Evolutionary conservation across 23 tunicate genomes (phyloP), one percentile per base, ranked within the genome.

Genomic region (Styela plicata): DNA sequence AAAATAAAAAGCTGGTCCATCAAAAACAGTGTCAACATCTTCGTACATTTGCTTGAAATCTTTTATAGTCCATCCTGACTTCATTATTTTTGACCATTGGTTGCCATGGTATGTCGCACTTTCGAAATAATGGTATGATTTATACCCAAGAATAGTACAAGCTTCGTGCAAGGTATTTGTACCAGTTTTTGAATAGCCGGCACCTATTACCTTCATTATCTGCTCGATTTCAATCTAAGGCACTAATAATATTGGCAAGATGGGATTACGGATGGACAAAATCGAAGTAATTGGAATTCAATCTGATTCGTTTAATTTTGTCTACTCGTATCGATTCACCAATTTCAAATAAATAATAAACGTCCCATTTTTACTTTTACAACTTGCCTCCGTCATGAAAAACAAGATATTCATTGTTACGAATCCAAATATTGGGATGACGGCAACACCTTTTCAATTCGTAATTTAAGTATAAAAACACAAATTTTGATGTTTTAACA

Each of bases 91-190:
- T 17, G 30, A 24, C 70, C 70, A 66, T 66, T 66, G 17, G 10
- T 66, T 18, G 10, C 70, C 31, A 66, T 66, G 31, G 5, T 27
- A 27, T 24, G 30, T 5, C 18, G 17, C 52, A 63, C 53, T 57
- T 31, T 78, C 82, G 17, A 61, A 27, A 31, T 36, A 78, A 61
- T 57, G 36, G 32, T 57, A 61, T 22, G 53, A 63, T 2, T 27
- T 52, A 24, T 78, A 78, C 18, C 82, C 82, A n/a, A 78, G 68
- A 20, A 53, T 24, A 36, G 32, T 63, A 5, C 44, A 53, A 52
- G 82, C 82, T 27, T 61, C 32, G 17, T 78, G 67, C 24, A 78
- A 61, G 23, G 82, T 61, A 36, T 78, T 61, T 22, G 82, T 78
- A 29, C 82, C 82, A 44, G 82, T 53, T 26, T 61, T 53, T 17